phyloP scores from a whole-genome alignment of 2,797 vertebrate species.

The Vireo griseus region DNA sequence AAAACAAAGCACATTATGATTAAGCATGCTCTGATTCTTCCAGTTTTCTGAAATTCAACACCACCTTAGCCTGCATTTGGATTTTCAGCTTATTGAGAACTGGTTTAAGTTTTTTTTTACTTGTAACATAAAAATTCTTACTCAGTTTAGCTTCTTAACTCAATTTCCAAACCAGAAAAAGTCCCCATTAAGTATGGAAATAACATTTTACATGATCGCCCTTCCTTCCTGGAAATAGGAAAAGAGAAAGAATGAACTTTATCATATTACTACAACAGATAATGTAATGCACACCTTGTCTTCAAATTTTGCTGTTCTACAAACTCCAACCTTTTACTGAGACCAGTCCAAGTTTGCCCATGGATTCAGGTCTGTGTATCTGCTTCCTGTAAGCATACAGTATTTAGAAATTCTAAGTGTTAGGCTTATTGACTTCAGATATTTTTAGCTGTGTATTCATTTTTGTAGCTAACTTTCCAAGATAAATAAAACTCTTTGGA shows the following conservation, averaged over 20 bases:
- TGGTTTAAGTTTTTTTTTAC: not conserved
- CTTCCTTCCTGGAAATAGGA: not conserved
- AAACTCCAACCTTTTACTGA: not conserved
- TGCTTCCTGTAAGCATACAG: not conserved
- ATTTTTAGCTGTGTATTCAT: not conserved
- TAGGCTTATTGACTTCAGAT: not conserved
- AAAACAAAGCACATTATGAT: conserved; percentile 21
- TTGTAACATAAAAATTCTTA: not conserved
- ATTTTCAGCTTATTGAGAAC: not conserved
- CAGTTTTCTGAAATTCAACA: not conserved
- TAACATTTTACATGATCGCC: not conserved
- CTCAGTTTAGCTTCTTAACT: not conserved
- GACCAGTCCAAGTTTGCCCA: not conserved
- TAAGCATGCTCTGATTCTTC: not conserved
- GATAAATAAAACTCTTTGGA: not conserved
- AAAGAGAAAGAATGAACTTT: not conserved
- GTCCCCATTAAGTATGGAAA: not conserved
- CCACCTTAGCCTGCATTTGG: not conserved
- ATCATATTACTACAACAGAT: not conserved
- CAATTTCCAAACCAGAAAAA: not conserved
- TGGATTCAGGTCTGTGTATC: not conserved
- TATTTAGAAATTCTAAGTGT: not conserved
- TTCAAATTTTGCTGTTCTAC: not conserved
- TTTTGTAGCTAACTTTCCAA: not conserved
- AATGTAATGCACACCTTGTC: not conserved